Conservation (phyloP, 2,888 invertebrate species). For the Lamellibrachia columna region DNA sequence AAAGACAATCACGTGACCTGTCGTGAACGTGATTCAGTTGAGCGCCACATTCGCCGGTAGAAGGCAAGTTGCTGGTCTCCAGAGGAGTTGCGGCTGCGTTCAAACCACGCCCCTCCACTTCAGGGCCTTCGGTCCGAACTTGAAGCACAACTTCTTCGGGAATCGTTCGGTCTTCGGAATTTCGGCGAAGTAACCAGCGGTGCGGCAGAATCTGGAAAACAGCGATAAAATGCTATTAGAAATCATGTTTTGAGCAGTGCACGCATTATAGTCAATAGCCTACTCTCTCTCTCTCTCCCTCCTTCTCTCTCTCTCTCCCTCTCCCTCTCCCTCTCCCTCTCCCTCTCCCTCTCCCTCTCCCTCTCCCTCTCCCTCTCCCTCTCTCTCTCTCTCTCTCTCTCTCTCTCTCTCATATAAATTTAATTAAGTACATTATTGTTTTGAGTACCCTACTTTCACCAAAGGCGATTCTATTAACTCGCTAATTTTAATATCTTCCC, state of each 20-base stretch:
- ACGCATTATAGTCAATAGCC: neutral
- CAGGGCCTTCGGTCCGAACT: slow-evolving; percentile 59
- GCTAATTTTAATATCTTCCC: too few relatives aligned
- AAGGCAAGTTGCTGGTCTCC: neutral
- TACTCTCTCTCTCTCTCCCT: neutral
- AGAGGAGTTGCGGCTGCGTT: neutral
- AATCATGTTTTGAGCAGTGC: neutral
- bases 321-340: too few relatives aligned
- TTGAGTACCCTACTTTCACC: too few relatives aligned
- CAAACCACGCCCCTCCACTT: slow-evolving; percentile 47
- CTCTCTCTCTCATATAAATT: too few relatives aligned
- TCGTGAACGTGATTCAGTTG: neutral
- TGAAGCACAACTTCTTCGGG: slow-evolving; percentile 64
- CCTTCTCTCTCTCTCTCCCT: too few relatives aligned
- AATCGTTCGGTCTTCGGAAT: slow-evolving; percentile 60
- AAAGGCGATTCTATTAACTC: too few relatives aligned
- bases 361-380: neutral
- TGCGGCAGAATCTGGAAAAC: slow-evolving; percentile 56
- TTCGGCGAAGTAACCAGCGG: slow-evolving; percentile 59
- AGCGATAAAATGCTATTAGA: neutral
- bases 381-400: too few relatives aligned
- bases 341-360: neutral
- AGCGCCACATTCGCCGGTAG: neutral
- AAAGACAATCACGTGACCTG: neutral
- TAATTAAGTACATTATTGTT: too few relatives aligned